phyloP scores from a whole-genome alignment of 2,797 vertebrate species.

The Aeoliscus strigatus region DNA sequence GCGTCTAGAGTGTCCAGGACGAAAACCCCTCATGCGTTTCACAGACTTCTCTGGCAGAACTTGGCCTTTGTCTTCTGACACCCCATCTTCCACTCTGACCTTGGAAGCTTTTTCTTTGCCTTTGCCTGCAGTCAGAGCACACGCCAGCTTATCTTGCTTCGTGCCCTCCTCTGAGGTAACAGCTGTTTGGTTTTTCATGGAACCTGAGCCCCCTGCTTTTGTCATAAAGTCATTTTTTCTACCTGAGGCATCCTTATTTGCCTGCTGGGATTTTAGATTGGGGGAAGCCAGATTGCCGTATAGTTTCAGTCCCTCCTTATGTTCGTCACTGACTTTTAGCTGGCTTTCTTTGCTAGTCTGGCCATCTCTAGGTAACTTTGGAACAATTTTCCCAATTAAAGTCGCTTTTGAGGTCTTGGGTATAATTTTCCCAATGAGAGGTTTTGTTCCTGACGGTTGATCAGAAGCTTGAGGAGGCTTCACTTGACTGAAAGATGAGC shows the following conservation, averaged over 20 bases:
- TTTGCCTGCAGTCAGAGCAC: slow-evolving; percentile 40
- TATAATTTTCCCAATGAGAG: slow-evolving; percentile 55
- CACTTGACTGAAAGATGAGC: slow-evolving; percentile 25
- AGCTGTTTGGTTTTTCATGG: slow-evolving; percentile 42
- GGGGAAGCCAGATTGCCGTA: slow-evolving; percentile 39
- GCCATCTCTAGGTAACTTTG: slow-evolving; percentile 39
- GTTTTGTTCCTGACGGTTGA: slow-evolving; percentile 41
- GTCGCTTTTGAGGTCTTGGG: slow-evolving; percentile 46
- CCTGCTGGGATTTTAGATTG: slow-evolving; percentile 10
- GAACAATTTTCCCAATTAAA: slow-evolving; percentile 60
- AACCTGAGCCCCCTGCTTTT: slow-evolving; percentile 20
- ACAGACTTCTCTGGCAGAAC: slow-evolving; percentile 21
- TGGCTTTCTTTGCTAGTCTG: slow-evolving; percentile 20
- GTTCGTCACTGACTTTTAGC: slow-evolving; percentile 24
- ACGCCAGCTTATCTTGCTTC: slow-evolving; percentile 45
- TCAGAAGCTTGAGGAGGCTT: slow-evolving; percentile 56
- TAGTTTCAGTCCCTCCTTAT: slow-evolving; percentile 56
- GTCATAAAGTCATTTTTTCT: slow-evolving; percentile 19
- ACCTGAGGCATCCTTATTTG: slow-evolving; percentile 25
- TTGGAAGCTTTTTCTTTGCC: slow-evolving; percentile 34
- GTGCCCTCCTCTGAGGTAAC: slow-evolving; percentile 34
- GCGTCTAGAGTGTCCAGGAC: slow-evolving; percentile 16
- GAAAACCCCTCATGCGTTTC: slow-evolving; percentile 31
- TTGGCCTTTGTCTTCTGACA: slow-evolving; percentile 25
- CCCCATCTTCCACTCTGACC: slow-evolving; percentile 31